These are phyloP conservation scores for Aramus guarauna DNA, from an alignment of 2,113 vertebrate species.

Conservation along the genomic window DNA sequence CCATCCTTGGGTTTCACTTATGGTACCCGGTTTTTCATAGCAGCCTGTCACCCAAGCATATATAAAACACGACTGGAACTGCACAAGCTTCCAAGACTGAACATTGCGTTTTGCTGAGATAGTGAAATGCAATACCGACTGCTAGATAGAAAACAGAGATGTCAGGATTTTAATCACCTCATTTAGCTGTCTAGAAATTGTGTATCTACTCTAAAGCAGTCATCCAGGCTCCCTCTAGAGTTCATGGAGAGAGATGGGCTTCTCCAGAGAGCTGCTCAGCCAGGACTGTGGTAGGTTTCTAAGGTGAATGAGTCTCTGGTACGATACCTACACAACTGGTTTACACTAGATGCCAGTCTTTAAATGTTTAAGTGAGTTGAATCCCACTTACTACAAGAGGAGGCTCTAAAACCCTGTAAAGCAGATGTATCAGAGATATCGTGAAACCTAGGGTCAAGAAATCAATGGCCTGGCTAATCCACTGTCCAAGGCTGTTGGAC, in stretches of 20 bases:
- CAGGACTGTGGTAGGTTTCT: background rate
- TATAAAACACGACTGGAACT: background rate
- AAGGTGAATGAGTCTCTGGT: background rate
- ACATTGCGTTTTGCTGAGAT: background rate
- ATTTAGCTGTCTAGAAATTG: background rate
- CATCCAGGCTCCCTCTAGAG: slow-evolving; percentile 41
- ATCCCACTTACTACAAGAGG: background rate
- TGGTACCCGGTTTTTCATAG: background rate
- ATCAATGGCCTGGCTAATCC: background rate
- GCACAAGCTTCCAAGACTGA: background rate
- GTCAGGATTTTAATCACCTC: background rate
- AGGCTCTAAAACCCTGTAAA: background rate
- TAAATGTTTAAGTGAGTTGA: background rate
- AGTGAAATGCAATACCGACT: background rate
- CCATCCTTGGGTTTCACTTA: background rate
- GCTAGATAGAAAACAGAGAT: background rate
- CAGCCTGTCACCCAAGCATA: background rate
- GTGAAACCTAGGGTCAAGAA: background rate
- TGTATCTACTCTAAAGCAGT: background rate
- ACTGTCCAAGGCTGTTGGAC: background rate
- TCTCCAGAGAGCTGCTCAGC: background rate
- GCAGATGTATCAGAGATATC: background rate
- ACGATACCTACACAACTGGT: background rate
- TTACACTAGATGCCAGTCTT: background rate
- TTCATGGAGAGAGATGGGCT: background rate